Conservation (phyloP, 2,797 vertebrate species). For the Falco cherrug region DNA sequence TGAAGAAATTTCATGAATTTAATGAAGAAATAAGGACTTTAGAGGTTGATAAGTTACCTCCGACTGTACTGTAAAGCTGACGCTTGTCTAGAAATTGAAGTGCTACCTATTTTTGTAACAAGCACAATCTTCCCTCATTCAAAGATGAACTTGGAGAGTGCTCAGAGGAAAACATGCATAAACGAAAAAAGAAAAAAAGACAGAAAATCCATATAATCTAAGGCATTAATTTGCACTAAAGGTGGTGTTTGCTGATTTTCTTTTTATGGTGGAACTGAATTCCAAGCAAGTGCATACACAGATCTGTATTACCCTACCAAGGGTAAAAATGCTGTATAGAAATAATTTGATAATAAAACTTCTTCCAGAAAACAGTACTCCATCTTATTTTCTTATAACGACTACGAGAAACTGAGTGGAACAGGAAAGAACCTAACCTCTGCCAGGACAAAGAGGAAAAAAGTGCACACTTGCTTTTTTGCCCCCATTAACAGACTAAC, state of each 20-base stretch:
- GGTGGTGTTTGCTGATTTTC: constrained; percentile 2
- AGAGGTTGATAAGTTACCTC: constrained; percentile 17
- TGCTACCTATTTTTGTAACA: constrained; percentile 41
- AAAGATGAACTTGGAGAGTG: not conserved
- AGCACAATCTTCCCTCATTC: not conserved
- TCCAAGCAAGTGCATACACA: not conserved
- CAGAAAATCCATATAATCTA: not conserved
- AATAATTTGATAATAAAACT: constrained; percentile 72
- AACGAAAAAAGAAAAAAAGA: not conserved
- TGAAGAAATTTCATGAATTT: constrained; percentile 17
- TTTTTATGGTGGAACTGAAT: constrained; percentile 23
- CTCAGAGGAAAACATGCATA: not conserved
- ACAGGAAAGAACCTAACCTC: not conserved
- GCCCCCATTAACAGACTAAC: not conserved
- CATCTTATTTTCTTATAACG: not conserved
- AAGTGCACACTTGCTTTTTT: not conserved
- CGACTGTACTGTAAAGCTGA: constrained; percentile 62
- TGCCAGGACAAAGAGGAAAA: not conserved
- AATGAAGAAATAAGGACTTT: constrained; percentile 34
- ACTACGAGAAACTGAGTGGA: not conserved
- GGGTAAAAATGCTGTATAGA: constrained; percentile 8
- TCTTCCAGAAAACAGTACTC: constrained; percentile 30
- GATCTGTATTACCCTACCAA: not conserved
- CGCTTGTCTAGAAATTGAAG: constrained; percentile 28
- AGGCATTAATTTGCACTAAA: constrained; percentile 46